Base-by-base conservation (phyloP, 2,113 vertebrate genomes). In the Lepisosteus osseus region DNA sequence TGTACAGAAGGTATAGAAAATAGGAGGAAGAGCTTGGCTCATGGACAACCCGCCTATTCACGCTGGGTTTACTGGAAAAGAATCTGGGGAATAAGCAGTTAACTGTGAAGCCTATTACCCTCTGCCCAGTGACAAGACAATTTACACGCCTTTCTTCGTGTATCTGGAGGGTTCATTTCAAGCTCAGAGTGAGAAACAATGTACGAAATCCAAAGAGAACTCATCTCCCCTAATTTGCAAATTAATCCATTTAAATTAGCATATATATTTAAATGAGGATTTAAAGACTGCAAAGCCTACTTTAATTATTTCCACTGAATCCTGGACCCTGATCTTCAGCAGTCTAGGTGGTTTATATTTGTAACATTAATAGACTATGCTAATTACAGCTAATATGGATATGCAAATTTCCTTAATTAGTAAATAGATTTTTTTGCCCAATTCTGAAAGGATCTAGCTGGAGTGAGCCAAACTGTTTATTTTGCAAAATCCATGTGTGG, bases 191-290 rank as follows among this genome's bases (percentile, higher is more conserved):
- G 62, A 75, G 74, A 77, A 82, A 85, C 79, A 89, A 86, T 76
- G 80, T 47, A 69, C 63, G 69, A 77, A 76, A 80, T 51, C 75
- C 77, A 74, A 81, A 76, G 75, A 74, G 70, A 74, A 69, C 77
- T 76, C 71, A 86, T 88, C 87, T 82, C 74, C 47, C 88, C 85
- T 87, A 86, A 87, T 87, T 89, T 86, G 80, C 78, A 82, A 79
- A 83, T 85, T 88, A 89, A 90, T 89, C 84, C 82, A 75, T 78
- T 83, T 80, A 80, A 86, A 91, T 91, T 91, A 87, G 86, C 87
- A 91, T 90, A 88, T 90, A 85, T 86, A 90, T 90, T 86, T 87
- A 84, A 88, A 87, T 88, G 85, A 88, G 86, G 86, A 82, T 90
- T 90, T 88, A 81, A 82, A 80, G 68, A 78, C 83, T 86, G 87